phyloP scores from a whole-genome alignment of 2,888 invertebrate species.

The Arge pagana region DNA sequence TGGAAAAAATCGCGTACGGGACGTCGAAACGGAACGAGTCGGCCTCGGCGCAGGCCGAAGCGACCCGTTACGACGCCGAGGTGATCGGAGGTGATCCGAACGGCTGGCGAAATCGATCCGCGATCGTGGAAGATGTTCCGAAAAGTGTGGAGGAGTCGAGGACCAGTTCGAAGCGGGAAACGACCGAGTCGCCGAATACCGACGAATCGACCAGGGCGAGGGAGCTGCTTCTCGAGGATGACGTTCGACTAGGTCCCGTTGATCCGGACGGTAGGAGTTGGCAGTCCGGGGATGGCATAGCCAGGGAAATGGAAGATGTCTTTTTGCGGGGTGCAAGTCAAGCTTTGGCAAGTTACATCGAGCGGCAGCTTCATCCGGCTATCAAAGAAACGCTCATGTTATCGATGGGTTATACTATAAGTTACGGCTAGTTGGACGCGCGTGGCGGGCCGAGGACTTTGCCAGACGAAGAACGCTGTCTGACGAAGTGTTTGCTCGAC shows the following conservation, averaged over 20 bases:
- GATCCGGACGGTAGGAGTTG: slow-evolving; percentile 37
- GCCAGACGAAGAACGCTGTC: too few relatives aligned
- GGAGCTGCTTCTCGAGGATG: slow-evolving; percentile 37
- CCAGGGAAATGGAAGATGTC: slow-evolving; percentile 82
- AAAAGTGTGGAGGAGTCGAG: slow-evolving; percentile 22
- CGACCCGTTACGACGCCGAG: too few relatives aligned
- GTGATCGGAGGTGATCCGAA: too few relatives aligned
- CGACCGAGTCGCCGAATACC: slow-evolving; percentile 24
- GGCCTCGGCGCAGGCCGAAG: too few relatives aligned
- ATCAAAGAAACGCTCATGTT: slow-evolving; percentile 86
- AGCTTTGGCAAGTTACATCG: slow-evolving; percentile 80
- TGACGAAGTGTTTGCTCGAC: too few relatives aligned
- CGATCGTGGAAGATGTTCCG: slow-evolving; percentile 8
- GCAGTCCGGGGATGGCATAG: slow-evolving; percentile 66
- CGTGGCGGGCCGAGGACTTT: too few relatives aligned
- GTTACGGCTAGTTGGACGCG: slow-evolving; percentile 84
- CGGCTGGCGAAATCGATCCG: slow-evolving; percentile 16
- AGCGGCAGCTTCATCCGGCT: slow-evolving; percentile 80
- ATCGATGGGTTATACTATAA: slow-evolving; percentile 85
- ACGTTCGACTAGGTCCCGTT: slow-evolving; percentile 27
- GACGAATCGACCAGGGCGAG: slow-evolving; percentile 25
- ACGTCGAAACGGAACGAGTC: too few relatives aligned
- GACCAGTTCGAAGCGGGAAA: slow-evolving; percentile 30
- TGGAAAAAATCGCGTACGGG: too few relatives aligned
- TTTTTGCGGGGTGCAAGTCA: slow-evolving; percentile 83